Evolutionary conservation across 2,888 invertebrate species (phyloP).

Genomic region (Tanytarsus gracilentus): DNA sequence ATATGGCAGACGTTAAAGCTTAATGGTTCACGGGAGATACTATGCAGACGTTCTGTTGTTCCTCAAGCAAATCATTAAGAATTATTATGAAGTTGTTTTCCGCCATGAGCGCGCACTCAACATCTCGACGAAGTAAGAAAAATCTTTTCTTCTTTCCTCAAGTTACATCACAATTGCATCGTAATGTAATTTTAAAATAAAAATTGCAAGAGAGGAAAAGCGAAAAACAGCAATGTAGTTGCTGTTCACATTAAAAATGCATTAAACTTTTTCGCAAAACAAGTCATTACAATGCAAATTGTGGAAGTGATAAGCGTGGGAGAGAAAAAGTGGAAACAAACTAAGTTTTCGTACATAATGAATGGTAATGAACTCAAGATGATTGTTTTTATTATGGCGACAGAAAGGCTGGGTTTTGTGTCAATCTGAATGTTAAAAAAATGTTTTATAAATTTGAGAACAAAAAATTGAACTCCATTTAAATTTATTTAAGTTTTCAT

Average conservation of each 20-base stretch:
- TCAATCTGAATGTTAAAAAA: too few relatives aligned
- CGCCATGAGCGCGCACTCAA: too few relatives aligned
- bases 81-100: constrained; percentile 15
- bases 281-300: constrained; percentile 6
- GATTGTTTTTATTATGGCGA: too few relatives aligned
- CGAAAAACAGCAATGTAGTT: background rate
- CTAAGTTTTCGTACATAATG: background rate
- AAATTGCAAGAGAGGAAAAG: background rate
- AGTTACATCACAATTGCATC: too few relatives aligned
- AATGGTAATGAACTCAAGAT: too few relatives aligned
- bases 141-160: too few relatives aligned
- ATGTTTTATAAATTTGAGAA: too few relatives aligned
- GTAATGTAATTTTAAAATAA: background rate
- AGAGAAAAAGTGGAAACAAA: background rate
- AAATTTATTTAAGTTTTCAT: too few relatives aligned
- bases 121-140: too few relatives aligned
- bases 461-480: too few relatives aligned
- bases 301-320: background rate
- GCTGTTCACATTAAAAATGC: constrained; percentile 15
- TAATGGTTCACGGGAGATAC: background rate
- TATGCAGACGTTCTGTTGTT: too few relatives aligned
- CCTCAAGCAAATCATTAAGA: background rate
- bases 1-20: background rate
- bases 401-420: too few relatives aligned
- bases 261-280: constrained; percentile 1